phyloP scores from a whole-genome alignment of 1,140 invertebrate species.

The Amphibalanus amphitrite region DNA sequence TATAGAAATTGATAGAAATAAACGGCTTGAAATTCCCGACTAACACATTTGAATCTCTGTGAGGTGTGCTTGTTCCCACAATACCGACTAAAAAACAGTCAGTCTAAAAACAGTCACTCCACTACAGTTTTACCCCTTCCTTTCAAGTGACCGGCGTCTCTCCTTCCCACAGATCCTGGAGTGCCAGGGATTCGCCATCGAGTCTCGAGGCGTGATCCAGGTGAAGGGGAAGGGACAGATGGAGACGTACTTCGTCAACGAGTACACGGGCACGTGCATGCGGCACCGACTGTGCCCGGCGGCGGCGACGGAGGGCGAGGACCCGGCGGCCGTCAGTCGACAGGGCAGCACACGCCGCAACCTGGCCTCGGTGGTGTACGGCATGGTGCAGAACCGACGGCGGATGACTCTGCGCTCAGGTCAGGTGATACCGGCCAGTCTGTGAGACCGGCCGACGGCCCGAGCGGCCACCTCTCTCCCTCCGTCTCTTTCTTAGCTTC shows the following conservation, averaged over 20 bases:
- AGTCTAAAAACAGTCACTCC: no score
- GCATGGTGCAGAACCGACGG: conserved; percentile 53
- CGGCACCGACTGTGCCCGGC: conserved; percentile 68
- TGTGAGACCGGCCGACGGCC: not conserved
- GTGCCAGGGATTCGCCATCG: conserved; percentile 39
- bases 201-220: not conserved
- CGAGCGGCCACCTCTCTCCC: no score
- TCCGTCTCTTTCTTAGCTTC: no score
- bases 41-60: no score
- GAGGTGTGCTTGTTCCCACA: no score
- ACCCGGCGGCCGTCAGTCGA: conserved; percentile 34
- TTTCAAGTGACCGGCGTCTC: no score
- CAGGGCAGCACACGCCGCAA: conserved; percentile 49
- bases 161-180: conserved; percentile 40
- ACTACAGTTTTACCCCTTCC: no score
- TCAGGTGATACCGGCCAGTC: conserved; percentile 6
- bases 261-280: conserved; percentile 25
- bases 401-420: conserved; percentile 16
- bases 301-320: conserved; percentile 81
- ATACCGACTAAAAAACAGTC: no score
- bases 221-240: conserved; percentile 5
- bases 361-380: conserved; percentile 70
- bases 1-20: no score
- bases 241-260: conserved; percentile 1
- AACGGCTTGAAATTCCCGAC: no score